Percentiles rank a stretch among this genome's conserved stretches.
Conservation (phyloP, 2,888 invertebrate species). For the Hoplodrina ambigua region DNA sequence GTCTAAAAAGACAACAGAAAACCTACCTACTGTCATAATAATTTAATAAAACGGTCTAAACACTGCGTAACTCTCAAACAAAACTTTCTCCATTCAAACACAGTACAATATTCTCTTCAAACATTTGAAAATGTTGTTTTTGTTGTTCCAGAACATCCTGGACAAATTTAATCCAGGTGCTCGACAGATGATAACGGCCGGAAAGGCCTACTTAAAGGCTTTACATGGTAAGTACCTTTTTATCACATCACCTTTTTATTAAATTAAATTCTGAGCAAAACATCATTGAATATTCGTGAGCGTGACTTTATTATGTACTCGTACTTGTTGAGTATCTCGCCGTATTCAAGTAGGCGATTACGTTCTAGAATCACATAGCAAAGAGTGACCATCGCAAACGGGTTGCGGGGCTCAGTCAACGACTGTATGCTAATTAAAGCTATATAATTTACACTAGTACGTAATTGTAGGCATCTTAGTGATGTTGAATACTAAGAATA, state of each 20-base stretch:
- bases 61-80: constrained; percentile 9
- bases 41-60: background rate
- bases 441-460: constrained; percentile 44
- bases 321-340: constrained; percentile 35
- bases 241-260: constrained; percentile 46
- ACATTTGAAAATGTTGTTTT: constrained; percentile 57
- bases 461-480: constrained; percentile 46
- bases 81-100: constrained; percentile 30
- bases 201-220: constrained; percentile 98
- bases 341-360: background rate
- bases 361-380: constrained; percentile 28
- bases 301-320: constrained; percentile 10
- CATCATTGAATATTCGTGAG: constrained; percentile 33
- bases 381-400: constrained; percentile 34
- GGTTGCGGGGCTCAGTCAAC: constrained; percentile 31
- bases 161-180: constrained; percentile 99
- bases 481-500: constrained; percentile 40
- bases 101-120: constrained; percentile 17
- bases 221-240: constrained; percentile 94
- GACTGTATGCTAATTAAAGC: constrained; percentile 37
- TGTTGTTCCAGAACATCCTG: constrained; percentile 96
- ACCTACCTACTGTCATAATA: background rate
- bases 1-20: background rate
- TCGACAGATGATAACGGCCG: constrained; percentile 97
- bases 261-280: constrained; percentile 49